Base-by-base conservation (phyloP, 2,113 vertebrate species). In the Carassius carassius region DNA sequence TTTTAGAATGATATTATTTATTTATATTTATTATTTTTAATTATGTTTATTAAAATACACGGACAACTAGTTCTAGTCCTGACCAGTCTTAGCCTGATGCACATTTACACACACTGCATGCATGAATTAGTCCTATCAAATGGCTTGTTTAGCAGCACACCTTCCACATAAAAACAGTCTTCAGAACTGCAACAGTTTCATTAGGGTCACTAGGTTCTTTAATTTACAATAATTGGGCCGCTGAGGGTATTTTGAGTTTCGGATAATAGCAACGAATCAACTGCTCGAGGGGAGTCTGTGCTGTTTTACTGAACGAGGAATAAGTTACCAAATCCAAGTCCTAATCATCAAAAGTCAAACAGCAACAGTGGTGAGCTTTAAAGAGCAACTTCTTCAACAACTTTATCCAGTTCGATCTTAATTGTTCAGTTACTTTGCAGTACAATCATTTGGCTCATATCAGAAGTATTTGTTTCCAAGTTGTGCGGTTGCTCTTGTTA, bases 151-250 rank as follows among this genome's bases (percentile, higher is more conserved):
- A 86, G 89, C 87, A 88, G 78, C 84, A 89, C 89, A 88, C 89
- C 80, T 67, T 89, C 86, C 85, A 84, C 85, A 82, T 62, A 76
- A 74, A 75, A 88, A 84, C 92, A 91, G 89, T 91, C 79, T 37
- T 37, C 37, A 37, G 37, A 5, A 37, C 91, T 92, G 85, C 91
- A 93, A 92, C 91, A 88, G 90, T 91, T 88, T 88, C 89, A 91
- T 93, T 92, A 94, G 90, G 88, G 83, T 60, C 87, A 86, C 86
- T 85, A 58, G 88, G 91, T 89, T 92, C 92, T 92, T 93, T 93
- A 90, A 93, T 94, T 94, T 93, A 83, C 89, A 89, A 90, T 92
- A 90, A 93, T 92, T 86, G 89, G 91, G 89, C 85, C 86, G 78
- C 89, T 87, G 86, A 87, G 88, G 84, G 91, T 86, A 73, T 84